These are phyloP conservation scores for Papilio aristodemus DNA, from an alignment of 1,140 invertebrate species.

Conservation along the genomic window DNA sequence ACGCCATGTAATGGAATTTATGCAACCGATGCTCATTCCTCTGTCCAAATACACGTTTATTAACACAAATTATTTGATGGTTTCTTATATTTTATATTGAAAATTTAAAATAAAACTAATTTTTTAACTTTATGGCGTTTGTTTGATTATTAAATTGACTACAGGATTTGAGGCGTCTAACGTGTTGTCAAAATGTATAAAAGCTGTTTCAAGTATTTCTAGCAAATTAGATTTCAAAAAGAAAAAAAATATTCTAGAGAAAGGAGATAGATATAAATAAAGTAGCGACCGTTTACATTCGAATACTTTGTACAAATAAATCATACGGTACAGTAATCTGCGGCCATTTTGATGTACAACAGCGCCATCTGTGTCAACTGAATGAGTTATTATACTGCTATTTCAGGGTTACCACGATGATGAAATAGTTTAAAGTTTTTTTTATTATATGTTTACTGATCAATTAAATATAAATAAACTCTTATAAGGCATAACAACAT, in stretches of 20 bases:
- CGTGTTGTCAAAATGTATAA: too few species aligned
- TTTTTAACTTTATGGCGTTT: too few species aligned
- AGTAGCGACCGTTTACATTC: slow-evolving; percentile 52
- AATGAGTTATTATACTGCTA: slow-evolving; percentile 73
- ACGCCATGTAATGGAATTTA: slow-evolving; percentile 42
- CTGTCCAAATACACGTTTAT: not conserved
- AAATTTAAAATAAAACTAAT: too few species aligned
- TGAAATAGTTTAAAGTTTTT: too few species aligned
- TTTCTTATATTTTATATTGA: not conserved
- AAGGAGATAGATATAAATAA: slow-evolving; percentile 38
- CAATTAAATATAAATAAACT: too few species aligned
- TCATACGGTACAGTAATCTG: slow-evolving; percentile 72
- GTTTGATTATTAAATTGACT: too few species aligned
- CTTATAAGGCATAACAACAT: too few species aligned
- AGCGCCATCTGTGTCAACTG: slow-evolving; percentile 77
- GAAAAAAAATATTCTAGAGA: not conserved
- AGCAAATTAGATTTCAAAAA: not conserved
- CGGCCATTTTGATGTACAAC: slow-evolving; percentile 75
- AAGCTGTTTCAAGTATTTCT: slow-evolving; percentile 39
- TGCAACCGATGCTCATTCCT: slow-evolving; percentile 19
- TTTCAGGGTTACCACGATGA: slow-evolving; percentile 53
- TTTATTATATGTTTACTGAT: too few species aligned
- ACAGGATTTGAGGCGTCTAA: too few species aligned
- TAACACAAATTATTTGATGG: not conserved
- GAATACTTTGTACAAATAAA: slow-evolving; percentile 70